Evolutionary conservation across 1,140 invertebrate genomes (phyloP).

Genomic region (Metaphire vulgaris): DNA sequence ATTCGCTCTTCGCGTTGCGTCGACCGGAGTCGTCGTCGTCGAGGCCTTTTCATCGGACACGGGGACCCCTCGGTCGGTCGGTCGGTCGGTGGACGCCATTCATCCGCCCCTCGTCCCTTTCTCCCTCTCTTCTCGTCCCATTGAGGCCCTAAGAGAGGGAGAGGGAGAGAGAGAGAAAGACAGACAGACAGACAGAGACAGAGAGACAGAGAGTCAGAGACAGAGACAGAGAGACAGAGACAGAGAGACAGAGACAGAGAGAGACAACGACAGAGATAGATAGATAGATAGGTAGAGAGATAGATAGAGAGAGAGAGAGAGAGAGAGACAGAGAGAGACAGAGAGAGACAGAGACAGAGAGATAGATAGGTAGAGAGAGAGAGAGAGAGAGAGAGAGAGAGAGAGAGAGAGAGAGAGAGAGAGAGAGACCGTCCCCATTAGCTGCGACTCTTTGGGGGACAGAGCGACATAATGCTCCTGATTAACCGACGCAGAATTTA

Average conservation of each 20-base stretch:
- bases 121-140: too few relatives aligned
- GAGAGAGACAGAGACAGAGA: slow-evolving; percentile 20
- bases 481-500: too few relatives aligned
- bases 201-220: not conserved
- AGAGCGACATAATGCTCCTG: too few relatives aligned
- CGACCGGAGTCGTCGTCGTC: too few relatives aligned
- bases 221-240: slow-evolving; percentile 7
- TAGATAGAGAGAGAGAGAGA: not conserved
- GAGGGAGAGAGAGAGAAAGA: slow-evolving; percentile 19
- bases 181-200: not conserved
- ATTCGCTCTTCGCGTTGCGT: too few relatives aligned
- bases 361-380: not conserved
- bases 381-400: slow-evolving; percentile 11
- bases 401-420: slow-evolving; percentile 11
- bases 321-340: not conserved
- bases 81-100: too few relatives aligned
- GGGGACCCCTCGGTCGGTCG: too few relatives aligned
- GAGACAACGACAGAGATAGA: not conserved
- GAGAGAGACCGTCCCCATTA: not conserved
- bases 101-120: too few relatives aligned
- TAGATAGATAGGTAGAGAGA: not conserved
- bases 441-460: not conserved
- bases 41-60: too few relatives aligned
- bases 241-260: not conserved
- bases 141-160: slow-evolving; percentile 4